A percentile compares a stretch with the other conserved stretches of the same genome.
phyloP scores from a whole-genome alignment of 2,113 vertebrate genomes.

The Gracilinanus agilis region DNA sequence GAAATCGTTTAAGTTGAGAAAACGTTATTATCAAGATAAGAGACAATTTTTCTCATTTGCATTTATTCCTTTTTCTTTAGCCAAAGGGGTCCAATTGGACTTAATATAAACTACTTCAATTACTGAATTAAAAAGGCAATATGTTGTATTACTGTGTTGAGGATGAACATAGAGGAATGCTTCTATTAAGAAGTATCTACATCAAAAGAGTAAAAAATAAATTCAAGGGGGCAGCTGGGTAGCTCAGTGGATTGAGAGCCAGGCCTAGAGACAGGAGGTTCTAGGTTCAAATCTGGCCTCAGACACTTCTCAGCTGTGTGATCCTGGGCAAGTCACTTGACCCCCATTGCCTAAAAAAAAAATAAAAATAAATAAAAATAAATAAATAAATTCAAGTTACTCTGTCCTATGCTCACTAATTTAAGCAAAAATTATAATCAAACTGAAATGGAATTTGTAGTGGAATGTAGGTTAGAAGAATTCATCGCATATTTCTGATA shows the following conservation, averaged over 20 bases:
- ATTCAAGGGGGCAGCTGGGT: no score
- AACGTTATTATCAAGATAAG: background rate
- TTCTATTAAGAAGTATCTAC: slow-evolving; percentile 5
- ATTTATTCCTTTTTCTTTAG: background rate
- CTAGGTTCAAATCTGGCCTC: no score
- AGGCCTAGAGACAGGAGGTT: no score
- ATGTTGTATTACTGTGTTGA: background rate
- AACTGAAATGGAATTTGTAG: slow-evolving; percentile 7
- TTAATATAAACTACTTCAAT: background rate
- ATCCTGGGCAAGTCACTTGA: no score
- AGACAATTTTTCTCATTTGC: no score
- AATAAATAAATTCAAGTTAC: background rate
- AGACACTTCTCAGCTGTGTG: no score
- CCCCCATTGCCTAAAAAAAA: no score
- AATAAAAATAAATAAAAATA: no score
- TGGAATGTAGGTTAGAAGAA: background rate
- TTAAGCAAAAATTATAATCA: slow-evolving; percentile 12
- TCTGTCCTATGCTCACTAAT: background rate
- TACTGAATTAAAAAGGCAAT: slow-evolving; percentile 24
- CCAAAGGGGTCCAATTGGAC: background rate
- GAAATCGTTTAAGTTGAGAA: slow-evolving; percentile 28
- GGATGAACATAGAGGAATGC: background rate
- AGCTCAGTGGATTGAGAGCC: no score
- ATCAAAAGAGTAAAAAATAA: slow-evolving; percentile 2
- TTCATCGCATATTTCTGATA: background rate